Percentiles rank a stretch among this genome's conserved stretches.
These are phyloP conservation scores for Heliconius charithonia DNA, from an alignment of 2,888 invertebrate genomes.

Conservation along the genomic window DNA sequence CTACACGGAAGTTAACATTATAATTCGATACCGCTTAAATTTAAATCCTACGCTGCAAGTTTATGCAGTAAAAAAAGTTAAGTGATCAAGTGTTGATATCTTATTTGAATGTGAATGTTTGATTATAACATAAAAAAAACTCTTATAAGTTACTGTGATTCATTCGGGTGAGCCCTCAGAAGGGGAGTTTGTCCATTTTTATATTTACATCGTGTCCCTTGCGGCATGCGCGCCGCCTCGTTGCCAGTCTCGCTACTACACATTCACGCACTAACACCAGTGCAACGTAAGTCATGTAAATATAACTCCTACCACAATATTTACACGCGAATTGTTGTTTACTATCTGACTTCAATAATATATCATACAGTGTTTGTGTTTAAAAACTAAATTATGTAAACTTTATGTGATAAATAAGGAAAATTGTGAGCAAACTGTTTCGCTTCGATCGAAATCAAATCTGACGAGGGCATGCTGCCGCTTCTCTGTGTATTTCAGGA, in stretches of 20 bases:
- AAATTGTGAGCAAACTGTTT: slow-evolving; percentile 68
- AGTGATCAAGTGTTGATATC: slow-evolving; percentile 50
- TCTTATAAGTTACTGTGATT: slow-evolving; percentile 76
- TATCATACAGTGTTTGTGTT: slow-evolving; percentile 57
- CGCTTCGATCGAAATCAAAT: slow-evolving; percentile 75
- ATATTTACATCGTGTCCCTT: slow-evolving; percentile 81
- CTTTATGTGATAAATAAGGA: slow-evolving; percentile 66
- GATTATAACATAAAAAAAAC: slow-evolving; percentile 58
- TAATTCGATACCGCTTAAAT: slow-evolving; percentile 68
- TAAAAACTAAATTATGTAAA: slow-evolving; percentile 58
- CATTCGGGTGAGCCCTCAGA: slow-evolving; percentile 78
- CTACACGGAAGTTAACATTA: slow-evolving; percentile 70
- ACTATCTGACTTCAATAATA: slow-evolving; percentile 63
- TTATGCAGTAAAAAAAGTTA: slow-evolving; percentile 33
- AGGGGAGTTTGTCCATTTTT: slow-evolving; percentile 83
- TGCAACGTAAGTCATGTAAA: slow-evolving; percentile 79
- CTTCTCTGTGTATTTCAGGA: slow-evolving; percentile 79
- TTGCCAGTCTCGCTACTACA: slow-evolving; percentile 79
- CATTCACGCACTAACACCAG: slow-evolving; percentile 80
- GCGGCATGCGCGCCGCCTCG: slow-evolving; percentile 81
- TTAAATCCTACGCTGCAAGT: slow-evolving; percentile 56
- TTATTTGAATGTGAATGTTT: slow-evolving; percentile 60
- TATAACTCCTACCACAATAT: slow-evolving; percentile 79
- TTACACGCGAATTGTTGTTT: slow-evolving; percentile 75
- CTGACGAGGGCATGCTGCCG: slow-evolving; percentile 72